Conservation (phyloP, 1,140 invertebrate genomes). For the Drosophila azteca region DNA sequence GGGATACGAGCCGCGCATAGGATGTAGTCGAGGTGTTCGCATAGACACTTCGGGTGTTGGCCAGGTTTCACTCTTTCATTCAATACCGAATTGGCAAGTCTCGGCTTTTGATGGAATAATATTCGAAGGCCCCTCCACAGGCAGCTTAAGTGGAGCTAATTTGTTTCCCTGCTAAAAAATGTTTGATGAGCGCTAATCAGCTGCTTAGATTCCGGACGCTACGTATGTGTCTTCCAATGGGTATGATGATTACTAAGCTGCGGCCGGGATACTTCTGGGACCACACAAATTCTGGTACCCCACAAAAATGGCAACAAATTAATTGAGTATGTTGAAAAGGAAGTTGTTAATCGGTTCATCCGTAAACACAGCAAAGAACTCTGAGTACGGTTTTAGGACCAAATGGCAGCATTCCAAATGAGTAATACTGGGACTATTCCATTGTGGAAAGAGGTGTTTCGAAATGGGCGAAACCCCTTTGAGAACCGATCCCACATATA, state of each 20-base stretch:
- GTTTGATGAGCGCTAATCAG: conserved; percentile 75
- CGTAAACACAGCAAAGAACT: conserved; percentile 15
- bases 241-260: conserved; percentile 63
- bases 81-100: conserved; percentile 25
- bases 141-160: conserved; percentile 69
- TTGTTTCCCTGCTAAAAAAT: conserved; percentile 78
- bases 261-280: conserved; percentile 57
- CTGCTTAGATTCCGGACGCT: conserved; percentile 63
- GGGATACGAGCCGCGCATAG: conserved; percentile 35
- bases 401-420: not conserved
- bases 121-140: conserved; percentile 34
- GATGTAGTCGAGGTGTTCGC: conserved; percentile 67
- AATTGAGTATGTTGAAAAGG: conserved; percentile 53
- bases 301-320: conserved; percentile 41
- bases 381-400: conserved; percentile 7
- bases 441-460: no score
- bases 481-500: no score
- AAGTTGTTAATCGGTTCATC: conserved; percentile 38
- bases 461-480: no score
- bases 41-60: conserved; percentile 82
- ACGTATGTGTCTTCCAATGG: conserved; percentile 44
- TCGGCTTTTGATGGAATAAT: conserved; percentile 73
- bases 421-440: no score
- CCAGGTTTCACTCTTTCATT: conserved; percentile 61
- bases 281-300: conserved; percentile 47